Conservation (phyloP, 2,113 vertebrate species). For the Cricetomys ansorgei region DNA sequence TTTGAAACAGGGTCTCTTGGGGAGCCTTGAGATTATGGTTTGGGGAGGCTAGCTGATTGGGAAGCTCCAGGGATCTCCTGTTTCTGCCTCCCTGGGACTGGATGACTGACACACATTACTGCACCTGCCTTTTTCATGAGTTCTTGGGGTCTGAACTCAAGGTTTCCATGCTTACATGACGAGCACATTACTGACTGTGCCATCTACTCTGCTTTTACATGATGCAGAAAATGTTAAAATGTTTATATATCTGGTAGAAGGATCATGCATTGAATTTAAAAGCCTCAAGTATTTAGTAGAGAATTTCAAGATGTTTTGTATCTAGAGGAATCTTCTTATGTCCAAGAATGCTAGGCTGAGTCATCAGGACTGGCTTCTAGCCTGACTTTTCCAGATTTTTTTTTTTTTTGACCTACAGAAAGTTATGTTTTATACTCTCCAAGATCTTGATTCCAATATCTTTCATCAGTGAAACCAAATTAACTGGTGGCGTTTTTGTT, state of each 20-base stretch:
- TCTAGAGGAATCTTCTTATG: neutral
- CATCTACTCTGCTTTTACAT: neutral
- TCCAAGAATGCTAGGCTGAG: neutral
- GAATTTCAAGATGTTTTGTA: constrained; percentile 47
- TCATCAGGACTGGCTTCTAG: neutral
- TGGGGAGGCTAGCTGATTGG: neutral
- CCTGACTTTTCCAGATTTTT: neutral
- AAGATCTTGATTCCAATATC: neutral
- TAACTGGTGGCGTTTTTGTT: neutral
- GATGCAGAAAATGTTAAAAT: neutral
- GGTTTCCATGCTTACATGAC: neutral
- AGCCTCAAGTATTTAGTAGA: constrained; percentile 24
- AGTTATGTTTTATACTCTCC: neutral
- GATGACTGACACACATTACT: no score
- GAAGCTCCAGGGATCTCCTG: neutral
- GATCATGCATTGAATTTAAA: constrained; percentile 20
- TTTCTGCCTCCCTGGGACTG: no score
- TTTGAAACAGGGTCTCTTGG: neutral
- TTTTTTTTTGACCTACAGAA: neutral
- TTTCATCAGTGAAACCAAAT: neutral
- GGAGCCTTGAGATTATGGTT: neutral
- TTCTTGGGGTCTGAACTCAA: neutral
- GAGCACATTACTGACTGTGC: neutral
- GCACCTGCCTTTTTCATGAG: neutral
- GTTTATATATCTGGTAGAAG: neutral